These are phyloP conservation scores for Lycophotia porphyrea DNA, from an alignment of 2,888 invertebrate genomes.

Conservation along the genomic window DNA sequence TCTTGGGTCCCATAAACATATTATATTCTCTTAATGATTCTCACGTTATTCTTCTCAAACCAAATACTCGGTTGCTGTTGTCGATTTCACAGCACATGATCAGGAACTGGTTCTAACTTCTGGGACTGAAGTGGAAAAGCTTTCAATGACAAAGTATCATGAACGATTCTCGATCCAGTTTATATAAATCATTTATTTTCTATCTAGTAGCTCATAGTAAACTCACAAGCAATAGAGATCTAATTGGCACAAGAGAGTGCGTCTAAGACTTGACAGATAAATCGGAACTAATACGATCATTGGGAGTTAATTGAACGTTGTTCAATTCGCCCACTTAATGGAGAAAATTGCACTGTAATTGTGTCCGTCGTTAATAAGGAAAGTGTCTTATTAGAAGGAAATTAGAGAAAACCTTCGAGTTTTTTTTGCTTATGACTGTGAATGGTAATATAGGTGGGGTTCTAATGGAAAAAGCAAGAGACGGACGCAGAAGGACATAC, in stretches of 20 bases:
- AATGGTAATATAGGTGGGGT: neutral
- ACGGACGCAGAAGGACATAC: neutral
- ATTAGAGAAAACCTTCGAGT: conserved; percentile 35
- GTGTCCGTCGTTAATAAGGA: conserved; percentile 47
- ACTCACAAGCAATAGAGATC: conserved; percentile 45
- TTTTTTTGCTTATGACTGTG: conserved; percentile 10
- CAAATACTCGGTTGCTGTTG: neutral
- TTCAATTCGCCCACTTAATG: conserved; percentile 43
- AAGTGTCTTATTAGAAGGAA: conserved; percentile 44
- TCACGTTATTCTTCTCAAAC: neutral
- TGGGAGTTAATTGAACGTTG: conserved; percentile 68
- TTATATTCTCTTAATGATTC: neutral
- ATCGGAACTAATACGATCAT: conserved; percentile 66
- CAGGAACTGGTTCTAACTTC: neutral
- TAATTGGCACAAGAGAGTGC: conserved; percentile 68
- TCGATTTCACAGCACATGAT: neutral
- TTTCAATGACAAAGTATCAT: neutral
- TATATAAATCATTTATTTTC: neutral
- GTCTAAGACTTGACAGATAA: conserved; percentile 64
- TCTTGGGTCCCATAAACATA: neutral
- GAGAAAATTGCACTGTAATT: conserved; percentile 59
- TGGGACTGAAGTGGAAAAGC: neutral
- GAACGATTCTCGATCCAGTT: neutral
- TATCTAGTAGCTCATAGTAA: conserved; percentile 24
- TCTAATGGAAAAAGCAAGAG: neutral